Percentiles rank a stretch among this genome's conserved stretches.
Evolutionary conservation across 2,113 vertebrate species (phyloP).

Genomic region (Rhipidura dahli): DNA sequence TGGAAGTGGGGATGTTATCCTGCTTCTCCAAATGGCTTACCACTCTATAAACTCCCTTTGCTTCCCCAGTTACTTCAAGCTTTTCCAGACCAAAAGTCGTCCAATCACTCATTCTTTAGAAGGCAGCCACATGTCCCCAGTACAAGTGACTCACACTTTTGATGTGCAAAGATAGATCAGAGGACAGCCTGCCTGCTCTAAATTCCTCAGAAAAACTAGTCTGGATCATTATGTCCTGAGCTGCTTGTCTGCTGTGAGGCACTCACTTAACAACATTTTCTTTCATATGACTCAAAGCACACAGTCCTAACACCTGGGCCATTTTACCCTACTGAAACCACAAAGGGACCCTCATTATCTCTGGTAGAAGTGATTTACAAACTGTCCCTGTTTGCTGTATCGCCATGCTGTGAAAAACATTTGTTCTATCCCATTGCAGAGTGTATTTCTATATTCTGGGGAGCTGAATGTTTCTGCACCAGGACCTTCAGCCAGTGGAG

Average conservation of each 20-base stretch:
- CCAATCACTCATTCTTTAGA: background rate
- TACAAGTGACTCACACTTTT: background rate
- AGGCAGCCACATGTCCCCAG: background rate
- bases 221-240: background rate
- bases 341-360: background rate
- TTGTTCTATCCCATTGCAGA: background rate
- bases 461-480: background rate
- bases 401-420: background rate
- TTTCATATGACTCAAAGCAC: background rate
- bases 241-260: background rate
- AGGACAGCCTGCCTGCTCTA: background rate
- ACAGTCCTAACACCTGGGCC: background rate
- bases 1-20: background rate
- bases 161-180: background rate
- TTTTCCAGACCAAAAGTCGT: background rate
- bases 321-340: background rate
- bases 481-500: background rate
- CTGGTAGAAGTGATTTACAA: background rate
- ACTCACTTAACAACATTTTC: background rate
- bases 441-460: rapidly evolving
- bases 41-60: rapidly evolving
- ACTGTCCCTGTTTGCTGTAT: background rate
- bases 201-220: background rate
- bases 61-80: background rate
- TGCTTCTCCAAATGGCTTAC: background rate